Percentiles rank a stretch among this genome's conserved stretches.
Conservation (phyloP, 2,113 vertebrate genomes). For the Rhipidura dahli region DNA sequence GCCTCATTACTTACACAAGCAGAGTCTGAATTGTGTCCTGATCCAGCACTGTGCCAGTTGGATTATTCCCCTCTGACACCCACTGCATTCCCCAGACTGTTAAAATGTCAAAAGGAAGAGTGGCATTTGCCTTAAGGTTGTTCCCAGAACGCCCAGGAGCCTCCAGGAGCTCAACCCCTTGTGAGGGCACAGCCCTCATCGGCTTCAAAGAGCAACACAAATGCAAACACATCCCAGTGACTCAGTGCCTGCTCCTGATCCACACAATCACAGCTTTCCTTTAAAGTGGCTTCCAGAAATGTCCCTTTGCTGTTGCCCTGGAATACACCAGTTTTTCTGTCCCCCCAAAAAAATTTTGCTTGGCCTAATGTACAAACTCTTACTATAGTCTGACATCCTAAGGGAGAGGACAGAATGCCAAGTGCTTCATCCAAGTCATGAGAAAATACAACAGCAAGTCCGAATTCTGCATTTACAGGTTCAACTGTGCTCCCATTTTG, state of each 20-base stretch:
- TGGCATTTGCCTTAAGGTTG: neutral
- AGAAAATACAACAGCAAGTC: neutral
- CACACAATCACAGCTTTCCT: neutral
- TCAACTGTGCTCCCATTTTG: neutral
- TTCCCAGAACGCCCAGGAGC: neutral
- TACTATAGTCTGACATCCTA: neutral
- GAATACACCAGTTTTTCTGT: neutral
- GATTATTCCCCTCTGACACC: conserved; percentile 16
- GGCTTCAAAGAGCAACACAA: neutral
- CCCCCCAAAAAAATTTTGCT: neutral
- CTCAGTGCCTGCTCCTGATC: neutral
- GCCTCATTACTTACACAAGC: neutral
- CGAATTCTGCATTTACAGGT: neutral
- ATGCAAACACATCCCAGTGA: neutral
- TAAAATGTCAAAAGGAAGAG: conserved; percentile 11
- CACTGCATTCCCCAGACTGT: conserved; percentile 9
- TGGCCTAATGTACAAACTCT: neutral
- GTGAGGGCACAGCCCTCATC: neutral
- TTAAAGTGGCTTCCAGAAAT: neutral
- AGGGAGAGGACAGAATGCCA: neutral
- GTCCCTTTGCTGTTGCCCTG: neutral
- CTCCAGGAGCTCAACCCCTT: neutral
- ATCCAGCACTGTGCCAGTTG: neutral
- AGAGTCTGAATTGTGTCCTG: neutral
- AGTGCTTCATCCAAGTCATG: neutral